Conservation (phyloP, 2,888 invertebrate genomes). For the Abrostola tripartita region DNA sequence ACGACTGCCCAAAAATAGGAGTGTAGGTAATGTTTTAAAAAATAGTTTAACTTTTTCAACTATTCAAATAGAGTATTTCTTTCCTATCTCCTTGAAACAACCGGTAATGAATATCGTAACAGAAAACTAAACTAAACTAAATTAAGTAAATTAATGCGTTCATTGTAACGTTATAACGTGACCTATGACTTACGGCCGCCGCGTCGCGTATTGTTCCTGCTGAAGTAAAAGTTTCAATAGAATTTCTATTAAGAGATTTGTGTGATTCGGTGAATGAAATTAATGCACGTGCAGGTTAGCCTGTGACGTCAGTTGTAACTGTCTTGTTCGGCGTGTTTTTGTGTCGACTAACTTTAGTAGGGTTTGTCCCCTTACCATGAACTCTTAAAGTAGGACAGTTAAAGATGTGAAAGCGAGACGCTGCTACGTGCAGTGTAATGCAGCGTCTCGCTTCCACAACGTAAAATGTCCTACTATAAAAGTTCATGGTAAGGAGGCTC, state of each 20-base stretch:
- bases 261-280: background rate
- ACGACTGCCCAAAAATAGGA: too few species aligned
- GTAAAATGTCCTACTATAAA: too few species aligned
- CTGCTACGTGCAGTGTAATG: too few species aligned
- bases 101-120: constrained; percentile 6
- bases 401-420: too few species aligned
- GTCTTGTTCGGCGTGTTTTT: too few species aligned
- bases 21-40: too few species aligned
- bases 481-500: too few species aligned
- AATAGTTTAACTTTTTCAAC: background rate
- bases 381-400: too few species aligned
- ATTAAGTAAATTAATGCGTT: constrained; percentile 36
- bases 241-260: background rate
- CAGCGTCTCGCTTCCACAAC: too few species aligned
- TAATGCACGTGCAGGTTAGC: background rate
- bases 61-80: background rate
- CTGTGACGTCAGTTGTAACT: too few species aligned
- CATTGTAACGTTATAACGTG: constrained; percentile 35
- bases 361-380: too few species aligned
- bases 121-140: constrained; percentile 9
- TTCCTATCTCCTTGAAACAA: background rate
- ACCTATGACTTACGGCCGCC: constrained; percentile 20
- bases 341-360: too few species aligned
- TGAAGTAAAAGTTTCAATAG: background rate
- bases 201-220: background rate